Conservation (phyloP, 1,140 invertebrate species). For the Proales similis region DNA sequence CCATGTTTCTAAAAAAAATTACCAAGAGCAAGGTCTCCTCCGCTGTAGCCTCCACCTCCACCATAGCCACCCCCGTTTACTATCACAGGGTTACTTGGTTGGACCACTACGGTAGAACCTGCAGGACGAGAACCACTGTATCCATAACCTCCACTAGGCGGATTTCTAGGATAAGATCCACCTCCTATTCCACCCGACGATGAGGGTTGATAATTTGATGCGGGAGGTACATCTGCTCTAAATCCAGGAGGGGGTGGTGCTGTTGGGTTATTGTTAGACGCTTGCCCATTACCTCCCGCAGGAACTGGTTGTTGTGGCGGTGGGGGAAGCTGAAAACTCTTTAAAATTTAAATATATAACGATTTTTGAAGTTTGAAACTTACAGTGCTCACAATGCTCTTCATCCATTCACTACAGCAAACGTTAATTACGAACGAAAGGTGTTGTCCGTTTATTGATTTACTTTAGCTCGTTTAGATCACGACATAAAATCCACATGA, state of each 20-base stretch:
- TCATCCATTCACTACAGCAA: slow-evolving; percentile 34
- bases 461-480: slow-evolving; percentile 36
- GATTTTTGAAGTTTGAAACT: neutral
- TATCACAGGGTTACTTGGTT: slow-evolving; percentile 18
- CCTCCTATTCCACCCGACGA: slow-evolving; percentile 7
- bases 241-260: slow-evolving; percentile 11
- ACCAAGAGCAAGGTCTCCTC: slow-evolving; percentile 18
- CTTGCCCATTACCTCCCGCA: neutral
- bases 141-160: neutral
- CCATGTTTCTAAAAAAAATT: neutral
- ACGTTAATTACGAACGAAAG: neutral
- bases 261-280: slow-evolving; percentile 2
- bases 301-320: slow-evolving; percentile 20
- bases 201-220: slow-evolving; percentile 3
- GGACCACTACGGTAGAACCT: slow-evolving; percentile 28
- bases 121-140: slow-evolving; percentile 3
- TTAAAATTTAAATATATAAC: neutral
- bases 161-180: too few relatives aligned
- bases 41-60: neutral
- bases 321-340: neutral
- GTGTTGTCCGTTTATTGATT: neutral
- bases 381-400: slow-evolving; percentile 34
- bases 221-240: slow-evolving; percentile 1
- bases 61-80: neutral
- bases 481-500: slow-evolving; percentile 33